Evolutionary conservation across 2,888 invertebrate genomes (phyloP), one percentile per base, ranked within the genome.

Genomic region (Parelbella ahira): DNA sequence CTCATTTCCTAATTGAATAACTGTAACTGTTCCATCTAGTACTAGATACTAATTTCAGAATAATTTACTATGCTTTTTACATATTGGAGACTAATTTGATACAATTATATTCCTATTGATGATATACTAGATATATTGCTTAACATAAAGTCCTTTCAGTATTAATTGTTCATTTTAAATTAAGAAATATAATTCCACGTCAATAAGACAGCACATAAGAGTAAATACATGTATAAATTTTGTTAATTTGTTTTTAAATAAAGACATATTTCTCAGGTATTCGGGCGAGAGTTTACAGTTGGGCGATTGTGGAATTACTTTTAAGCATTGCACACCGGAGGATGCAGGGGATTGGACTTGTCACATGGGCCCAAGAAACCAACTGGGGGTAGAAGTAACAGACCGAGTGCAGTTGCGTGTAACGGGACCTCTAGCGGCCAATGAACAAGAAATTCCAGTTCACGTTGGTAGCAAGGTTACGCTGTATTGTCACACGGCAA

Each of bases 331-430:
- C 0, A 53, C 56, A 1, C 44, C 45, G 4, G 54, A 62, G 1
- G 84, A 88, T 19, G 61, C 59, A 1, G 89, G 89, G 0, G 46
- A 49, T 10, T 89, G 89, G 89, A 69, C 64, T 1, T 89, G 89
- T 42, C 84, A 88, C 44, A 87, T 88, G 82, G 89, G 88, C 0
- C 72, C 74, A 0, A 57, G 58, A 7, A 54, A 67, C 4, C 53
- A 58, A 15, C 39, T 71, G 2, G 83, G 83, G 0, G 24, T 81
- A 0, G 89, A 89, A 60, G 3, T 70, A 0, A 73, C 64, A 0
- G 72, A 80, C 5, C 29, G 47, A 8, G 54, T 88, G 1, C 39
- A 56, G 5, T 77, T 89, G 0, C 60, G 82, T 44, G 80, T 89
- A 1, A 78, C 86, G 0, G 88, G 88, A 2, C 69, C 83, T 1